Base-by-base conservation (phyloP, 2,888 invertebrate species). In the Teleiodes luculella region DNA sequence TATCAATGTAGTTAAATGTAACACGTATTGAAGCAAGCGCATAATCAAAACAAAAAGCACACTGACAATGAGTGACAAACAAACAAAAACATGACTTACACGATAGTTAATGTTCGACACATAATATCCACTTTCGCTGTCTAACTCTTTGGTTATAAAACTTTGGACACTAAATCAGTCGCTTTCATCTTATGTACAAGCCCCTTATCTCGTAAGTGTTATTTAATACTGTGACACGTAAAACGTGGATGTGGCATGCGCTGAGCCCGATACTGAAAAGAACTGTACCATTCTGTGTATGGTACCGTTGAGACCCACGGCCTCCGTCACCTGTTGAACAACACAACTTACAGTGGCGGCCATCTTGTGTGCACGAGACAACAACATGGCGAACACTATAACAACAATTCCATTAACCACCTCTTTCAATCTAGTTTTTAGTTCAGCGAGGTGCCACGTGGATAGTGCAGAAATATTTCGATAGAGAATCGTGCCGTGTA, bases 251-350 rank as follows among this genome's bases (percentile, higher is more conserved):
- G 90, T 90, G 88, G 91, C 91, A 83, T 91, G 90, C 76, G 91
- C 83, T 73, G 91, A 90, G 86, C 91, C 91, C 80, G 88, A 86
- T 79, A 91, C 87, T 76, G 91, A 91, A 91, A 92, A 91, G 90
- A 91, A 91, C 73, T 91, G 91, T 79, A 91, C 91, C 90, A 92
- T 87, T 86, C 91, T 89, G 88, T 91, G 90, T 78, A 91, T 90
- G 84, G 91, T 91, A 83, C 91, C 90, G 91, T 91, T 90, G 83
- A 88, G 90, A 83, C 91, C 90, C 83, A 91, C 90, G 80, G 90
- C 86, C 87, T 91, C 90, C 86, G 90, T 86, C 90, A 91, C 91
- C 91, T 91, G 91, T 86, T 87, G 90, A 90, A 90, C 88, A 90
- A 89, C 66, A 90, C 79, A 86, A 80, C 85, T 74, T 86, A 82